Percentiles rank a stretch among this genome's conserved stretches.
Evolutionary conservation across 2,113 vertebrate genomes (phyloP).

Genomic region (Aplodontia rufa): DNA sequence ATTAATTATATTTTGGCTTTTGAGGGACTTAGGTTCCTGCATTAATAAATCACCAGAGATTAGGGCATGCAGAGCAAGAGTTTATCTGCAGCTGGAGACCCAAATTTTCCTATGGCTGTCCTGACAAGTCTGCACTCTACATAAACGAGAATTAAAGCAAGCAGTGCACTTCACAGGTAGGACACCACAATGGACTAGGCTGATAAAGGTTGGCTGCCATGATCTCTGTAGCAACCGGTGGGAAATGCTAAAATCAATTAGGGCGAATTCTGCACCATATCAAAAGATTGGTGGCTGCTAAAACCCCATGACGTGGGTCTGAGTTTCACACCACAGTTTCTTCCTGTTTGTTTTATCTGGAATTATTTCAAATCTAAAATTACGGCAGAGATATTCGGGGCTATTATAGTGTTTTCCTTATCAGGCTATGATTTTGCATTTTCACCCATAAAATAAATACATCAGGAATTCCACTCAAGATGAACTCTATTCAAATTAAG

Average conservation of each 20-base stretch:
- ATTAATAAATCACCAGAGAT: constrained; percentile 56
- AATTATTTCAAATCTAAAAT: constrained; percentile 29
- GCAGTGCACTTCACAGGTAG: not conserved
- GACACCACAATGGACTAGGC: not conserved
- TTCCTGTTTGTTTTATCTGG: constrained; percentile 9
- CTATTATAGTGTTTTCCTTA: constrained; percentile 12
- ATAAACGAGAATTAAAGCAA: constrained; percentile 20
- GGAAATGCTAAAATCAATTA: not conserved
- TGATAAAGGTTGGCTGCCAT: not conserved
- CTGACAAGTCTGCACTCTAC: not conserved
- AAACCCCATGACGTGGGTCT: not conserved
- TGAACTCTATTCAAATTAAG: not conserved
- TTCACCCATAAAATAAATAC: not conserved
- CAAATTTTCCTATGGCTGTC: not conserved
- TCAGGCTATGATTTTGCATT: not conserved
- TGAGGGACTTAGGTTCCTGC: constrained; percentile 35
- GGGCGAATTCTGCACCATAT: not conserved
- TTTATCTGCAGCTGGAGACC: constrained; percentile 44
- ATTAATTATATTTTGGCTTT: constrained; percentile 43
- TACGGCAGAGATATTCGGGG: not conserved
- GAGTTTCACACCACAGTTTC: not conserved
- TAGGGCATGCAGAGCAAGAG: not conserved
- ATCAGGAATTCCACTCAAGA: not conserved
- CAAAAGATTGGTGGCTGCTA: not conserved
- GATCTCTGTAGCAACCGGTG: not conserved